Conservation (phyloP, 2,113 vertebrate genomes). For the Zeus faber region DNA sequence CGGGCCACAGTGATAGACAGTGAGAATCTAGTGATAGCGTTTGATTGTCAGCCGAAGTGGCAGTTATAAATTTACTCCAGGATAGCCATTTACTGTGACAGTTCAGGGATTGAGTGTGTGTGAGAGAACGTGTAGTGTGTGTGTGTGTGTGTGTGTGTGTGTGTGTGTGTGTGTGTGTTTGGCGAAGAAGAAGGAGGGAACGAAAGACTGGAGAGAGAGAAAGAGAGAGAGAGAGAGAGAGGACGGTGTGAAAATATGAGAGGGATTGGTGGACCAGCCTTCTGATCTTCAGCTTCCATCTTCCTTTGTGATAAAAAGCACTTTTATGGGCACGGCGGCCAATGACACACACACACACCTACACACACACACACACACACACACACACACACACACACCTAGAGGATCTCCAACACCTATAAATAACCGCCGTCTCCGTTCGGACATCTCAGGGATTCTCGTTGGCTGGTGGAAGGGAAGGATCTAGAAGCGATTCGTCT, state of each 20-base stretch:
- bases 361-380: not conserved
- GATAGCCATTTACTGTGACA: constrained; percentile 71
- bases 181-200: constrained; percentile 10
- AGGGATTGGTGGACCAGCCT: constrained; percentile 20
- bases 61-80: constrained; percentile 78
- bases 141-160: constrained; percentile 2
- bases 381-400: constrained; percentile 17
- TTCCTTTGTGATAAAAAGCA: constrained; percentile 64
- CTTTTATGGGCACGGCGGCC: constrained; percentile 53
- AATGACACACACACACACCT: constrained; percentile 3
- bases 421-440: constrained; percentile 52
- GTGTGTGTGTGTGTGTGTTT: not conserved
- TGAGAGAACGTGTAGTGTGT: constrained; percentile 1
- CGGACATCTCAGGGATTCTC: constrained; percentile 35
- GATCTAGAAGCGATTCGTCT: constrained; percentile 41
- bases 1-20: constrained; percentile 70
- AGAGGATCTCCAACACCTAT: constrained; percentile 46
- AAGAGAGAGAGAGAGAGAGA: constrained; percentile 3
- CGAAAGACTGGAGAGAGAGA: too few relatives aligned
- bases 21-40: constrained; percentile 73
- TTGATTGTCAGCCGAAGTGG: constrained; percentile 79
- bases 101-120: constrained; percentile 45
- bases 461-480: constrained; percentile 21
- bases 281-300: constrained; percentile 65
- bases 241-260: constrained; percentile 23